Conservation (phyloP, 2,888 invertebrate genomes). For the Lymantria monacha region DNA sequence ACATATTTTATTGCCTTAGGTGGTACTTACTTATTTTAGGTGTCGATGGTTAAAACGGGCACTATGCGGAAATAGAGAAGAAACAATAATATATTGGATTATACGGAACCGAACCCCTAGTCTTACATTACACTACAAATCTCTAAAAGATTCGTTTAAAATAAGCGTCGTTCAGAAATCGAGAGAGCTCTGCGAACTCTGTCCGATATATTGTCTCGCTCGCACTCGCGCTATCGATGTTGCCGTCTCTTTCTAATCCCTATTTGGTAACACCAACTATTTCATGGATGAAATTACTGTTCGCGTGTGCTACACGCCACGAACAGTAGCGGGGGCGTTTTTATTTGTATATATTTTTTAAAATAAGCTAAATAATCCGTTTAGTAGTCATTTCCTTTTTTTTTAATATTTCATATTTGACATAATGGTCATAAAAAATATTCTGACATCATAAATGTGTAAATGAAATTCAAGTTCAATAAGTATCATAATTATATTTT, state of each 20-base stretch:
- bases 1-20: too few relatives aligned
- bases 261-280: constrained; percentile 82
- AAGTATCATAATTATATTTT: too few relatives aligned
- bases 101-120: constrained; percentile 18
- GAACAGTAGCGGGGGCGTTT: constrained; percentile 36
- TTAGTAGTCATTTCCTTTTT: too few relatives aligned
- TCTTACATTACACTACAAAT: constrained; percentile 7
- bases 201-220: constrained; percentile 36
- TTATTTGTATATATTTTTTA: background rate
- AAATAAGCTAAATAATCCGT: background rate
- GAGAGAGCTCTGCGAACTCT: constrained; percentile 48
- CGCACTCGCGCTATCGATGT: constrained; percentile 30
- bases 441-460: too few relatives aligned
- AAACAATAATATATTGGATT: too few relatives aligned
- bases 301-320: constrained; percentile 33
- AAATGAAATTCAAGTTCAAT: too few relatives aligned
- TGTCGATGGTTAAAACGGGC: too few relatives aligned
- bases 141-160: constrained; percentile 46
- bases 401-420: too few relatives aligned
- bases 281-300: constrained; percentile 81
- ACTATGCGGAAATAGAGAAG: too few relatives aligned
- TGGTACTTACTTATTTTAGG: too few relatives aligned
- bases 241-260: constrained; percentile 72
- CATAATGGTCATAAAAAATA: too few relatives aligned
- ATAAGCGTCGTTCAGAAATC: constrained; percentile 64